Percentiles rank a stretch among this genome's conserved stretches.
Conservation (phyloP, 1,140 invertebrate species). For the Andrena cerasifolii region DNA sequence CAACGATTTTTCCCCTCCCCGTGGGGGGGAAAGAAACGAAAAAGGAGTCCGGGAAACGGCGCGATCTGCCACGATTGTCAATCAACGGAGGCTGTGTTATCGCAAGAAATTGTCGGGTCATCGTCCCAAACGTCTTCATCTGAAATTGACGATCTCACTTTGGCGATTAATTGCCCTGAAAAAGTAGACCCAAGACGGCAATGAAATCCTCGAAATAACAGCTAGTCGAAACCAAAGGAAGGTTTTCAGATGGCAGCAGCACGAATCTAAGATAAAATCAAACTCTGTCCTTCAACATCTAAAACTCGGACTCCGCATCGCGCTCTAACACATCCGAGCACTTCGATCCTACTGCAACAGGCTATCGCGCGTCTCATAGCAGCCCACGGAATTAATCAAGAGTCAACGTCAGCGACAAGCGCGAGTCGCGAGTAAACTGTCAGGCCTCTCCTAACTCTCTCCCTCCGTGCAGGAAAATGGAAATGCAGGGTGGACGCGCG, state of each 20-base stretch:
- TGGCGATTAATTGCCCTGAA: background rate
- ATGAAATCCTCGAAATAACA: too few relatives aligned
- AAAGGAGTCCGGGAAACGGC: constrained; percentile 25
- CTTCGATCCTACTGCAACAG: too few relatives aligned
- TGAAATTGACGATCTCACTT: background rate
- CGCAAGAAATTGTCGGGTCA: constrained; percentile 36
- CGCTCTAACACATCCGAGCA: too few relatives aligned
- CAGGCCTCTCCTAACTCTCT: background rate
- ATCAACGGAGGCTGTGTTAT: background rate
- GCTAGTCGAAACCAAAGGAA: too few relatives aligned
- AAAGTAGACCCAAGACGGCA: too few relatives aligned
- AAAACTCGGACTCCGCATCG: too few relatives aligned
- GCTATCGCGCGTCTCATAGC: too few relatives aligned
- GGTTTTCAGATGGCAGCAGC: too few relatives aligned
- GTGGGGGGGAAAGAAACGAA: constrained; percentile 26
- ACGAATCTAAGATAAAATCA: too few relatives aligned
- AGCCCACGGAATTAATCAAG: too few relatives aligned
- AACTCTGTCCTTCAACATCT: too few relatives aligned
- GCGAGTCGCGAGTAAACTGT: background rate
- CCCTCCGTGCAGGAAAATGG: background rate
- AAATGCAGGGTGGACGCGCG: background rate
- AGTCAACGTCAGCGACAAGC: background rate
- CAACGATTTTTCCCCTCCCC: constrained; percentile 42
- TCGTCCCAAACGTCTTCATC: constrained; percentile 49
- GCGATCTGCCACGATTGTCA: constrained; percentile 19